Conservation (phyloP, 1,140 invertebrate genomes). For the Druon quercuslanigerum region DNA sequence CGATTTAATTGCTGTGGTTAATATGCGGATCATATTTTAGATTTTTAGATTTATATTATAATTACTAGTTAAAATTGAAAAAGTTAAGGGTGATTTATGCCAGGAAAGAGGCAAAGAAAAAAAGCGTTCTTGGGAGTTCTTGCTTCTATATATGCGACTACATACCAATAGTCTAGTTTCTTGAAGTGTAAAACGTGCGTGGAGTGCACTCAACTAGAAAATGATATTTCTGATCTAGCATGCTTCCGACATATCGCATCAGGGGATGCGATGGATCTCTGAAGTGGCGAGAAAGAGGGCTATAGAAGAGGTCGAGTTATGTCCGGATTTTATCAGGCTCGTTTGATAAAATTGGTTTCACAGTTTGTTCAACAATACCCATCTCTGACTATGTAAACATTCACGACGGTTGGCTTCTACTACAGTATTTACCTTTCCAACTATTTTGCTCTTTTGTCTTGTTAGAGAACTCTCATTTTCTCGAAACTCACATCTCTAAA, state of each 20-base stretch:
- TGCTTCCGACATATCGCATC: constrained; percentile 30
- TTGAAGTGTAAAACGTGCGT: constrained; percentile 29
- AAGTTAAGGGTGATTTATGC: constrained; percentile 10
- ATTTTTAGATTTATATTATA: too few relatives aligned
- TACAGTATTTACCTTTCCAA: constrained; percentile 19
- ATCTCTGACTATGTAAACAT: constrained; percentile 24
- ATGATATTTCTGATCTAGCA: constrained; percentile 31
- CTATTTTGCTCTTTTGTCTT: constrained; percentile 8
- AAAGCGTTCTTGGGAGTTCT: constrained; percentile 9
- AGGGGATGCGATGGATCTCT: constrained; percentile 26
- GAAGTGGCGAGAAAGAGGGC: constrained; percentile 25
- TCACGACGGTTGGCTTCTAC: constrained; percentile 9
- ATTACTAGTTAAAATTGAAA: constrained; percentile 8
- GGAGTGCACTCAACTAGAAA: constrained; percentile 24
- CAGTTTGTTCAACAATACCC: constrained; percentile 5
- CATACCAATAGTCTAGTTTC: constrained; percentile 26
- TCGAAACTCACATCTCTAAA: constrained; percentile 22
- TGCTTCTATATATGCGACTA: neutral
- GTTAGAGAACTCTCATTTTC: constrained; percentile 21
- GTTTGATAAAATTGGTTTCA: constrained; percentile 16
- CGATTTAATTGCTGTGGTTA: too few relatives aligned
- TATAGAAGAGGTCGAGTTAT: constrained; percentile 28
- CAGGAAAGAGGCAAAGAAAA: neutral
- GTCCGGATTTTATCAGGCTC: constrained; percentile 31
- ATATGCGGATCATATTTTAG: too few relatives aligned